Evolutionary conservation across 2,113 vertebrate species (phyloP).

Genomic region (Andinoacara biseriatus): DNA sequence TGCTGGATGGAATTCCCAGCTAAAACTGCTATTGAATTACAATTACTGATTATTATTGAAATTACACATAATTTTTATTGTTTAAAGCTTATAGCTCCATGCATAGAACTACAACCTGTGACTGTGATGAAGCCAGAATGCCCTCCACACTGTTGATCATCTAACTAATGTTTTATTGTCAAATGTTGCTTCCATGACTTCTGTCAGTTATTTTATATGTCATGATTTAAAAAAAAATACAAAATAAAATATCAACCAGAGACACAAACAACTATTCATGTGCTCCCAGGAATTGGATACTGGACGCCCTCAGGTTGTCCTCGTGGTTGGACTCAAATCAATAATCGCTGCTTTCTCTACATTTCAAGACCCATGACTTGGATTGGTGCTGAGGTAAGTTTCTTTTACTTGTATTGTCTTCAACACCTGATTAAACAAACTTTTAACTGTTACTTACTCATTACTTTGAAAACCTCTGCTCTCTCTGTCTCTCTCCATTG

Average conservation of each 20-base stretch:
- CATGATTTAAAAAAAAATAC: background rate
- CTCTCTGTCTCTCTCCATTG: background rate
- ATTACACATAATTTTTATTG: too few relatives aligned
- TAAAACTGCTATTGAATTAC: too few relatives aligned
- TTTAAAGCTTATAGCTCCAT: too few relatives aligned
- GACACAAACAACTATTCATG: background rate
- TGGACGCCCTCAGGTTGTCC: background rate
- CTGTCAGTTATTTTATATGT: background rate
- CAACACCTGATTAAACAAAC: background rate
- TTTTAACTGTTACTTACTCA: background rate
- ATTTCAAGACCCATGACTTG: rapidly evolving
- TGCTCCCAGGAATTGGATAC: background rate
- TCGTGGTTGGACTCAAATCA: rapidly evolving
- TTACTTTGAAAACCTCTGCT: background rate
- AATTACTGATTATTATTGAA: too few relatives aligned
- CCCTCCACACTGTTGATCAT: background rate
- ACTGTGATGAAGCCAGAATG: background rate
- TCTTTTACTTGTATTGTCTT: background rate
- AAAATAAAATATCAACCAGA: background rate
- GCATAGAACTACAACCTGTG: too few relatives aligned
- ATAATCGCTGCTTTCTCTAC: background rate
- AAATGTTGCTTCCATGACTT: background rate
- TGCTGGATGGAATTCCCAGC: too few relatives aligned
- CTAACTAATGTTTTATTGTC: background rate
- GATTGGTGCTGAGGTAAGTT: background rate